Evolutionary conservation across 1,140 invertebrate species (phyloP).

Genomic region (Aphidius gifuensis): DNA sequence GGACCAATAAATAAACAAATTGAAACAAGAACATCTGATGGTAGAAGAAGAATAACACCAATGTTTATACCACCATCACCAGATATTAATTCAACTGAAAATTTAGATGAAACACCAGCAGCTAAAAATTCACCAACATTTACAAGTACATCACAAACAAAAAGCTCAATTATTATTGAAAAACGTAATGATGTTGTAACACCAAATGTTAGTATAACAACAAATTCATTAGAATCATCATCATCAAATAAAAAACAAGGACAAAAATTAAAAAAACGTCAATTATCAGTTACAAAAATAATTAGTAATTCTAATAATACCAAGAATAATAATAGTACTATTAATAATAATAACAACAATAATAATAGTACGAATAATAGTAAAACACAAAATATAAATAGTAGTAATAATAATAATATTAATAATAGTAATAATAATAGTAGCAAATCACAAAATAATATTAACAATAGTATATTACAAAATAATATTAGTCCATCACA

Average conservation of each 20-base stretch:
- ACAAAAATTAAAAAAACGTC: conserved; percentile 41
- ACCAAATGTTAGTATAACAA: conserved; percentile 62
- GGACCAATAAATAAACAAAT: conserved; percentile 89
- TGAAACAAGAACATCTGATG: conserved; percentile 90
- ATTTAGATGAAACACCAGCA: conserved; percentile 33
- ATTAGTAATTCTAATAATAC: neutral
- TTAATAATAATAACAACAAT: conserved; percentile 19
- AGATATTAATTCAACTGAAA: conserved; percentile 59
- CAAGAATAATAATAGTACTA: neutral
- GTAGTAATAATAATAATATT: conserved; percentile 23
- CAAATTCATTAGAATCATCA: conserved; percentile 34
- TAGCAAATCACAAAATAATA: conserved; percentile 12
- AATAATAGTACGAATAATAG: too few species aligned
- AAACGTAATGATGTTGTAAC: conserved; percentile 70
- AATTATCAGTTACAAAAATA: conserved; percentile 33
- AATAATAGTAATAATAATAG: neutral
- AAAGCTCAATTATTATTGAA: conserved; percentile 81
- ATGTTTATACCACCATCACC: conserved; percentile 81
- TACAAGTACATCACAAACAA: conserved; percentile 73
- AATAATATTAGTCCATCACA: too few species aligned
- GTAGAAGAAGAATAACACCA: conserved; percentile 90
- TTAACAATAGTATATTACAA: conserved; percentile 6
- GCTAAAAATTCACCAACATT: conserved; percentile 55
- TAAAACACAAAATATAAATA: too few species aligned
- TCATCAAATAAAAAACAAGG: conserved; percentile 12